These are phyloP conservation scores for Oncopeltus fasciatus DNA, from an alignment of 1,140 invertebrate species.

Conservation along the genomic window DNA sequence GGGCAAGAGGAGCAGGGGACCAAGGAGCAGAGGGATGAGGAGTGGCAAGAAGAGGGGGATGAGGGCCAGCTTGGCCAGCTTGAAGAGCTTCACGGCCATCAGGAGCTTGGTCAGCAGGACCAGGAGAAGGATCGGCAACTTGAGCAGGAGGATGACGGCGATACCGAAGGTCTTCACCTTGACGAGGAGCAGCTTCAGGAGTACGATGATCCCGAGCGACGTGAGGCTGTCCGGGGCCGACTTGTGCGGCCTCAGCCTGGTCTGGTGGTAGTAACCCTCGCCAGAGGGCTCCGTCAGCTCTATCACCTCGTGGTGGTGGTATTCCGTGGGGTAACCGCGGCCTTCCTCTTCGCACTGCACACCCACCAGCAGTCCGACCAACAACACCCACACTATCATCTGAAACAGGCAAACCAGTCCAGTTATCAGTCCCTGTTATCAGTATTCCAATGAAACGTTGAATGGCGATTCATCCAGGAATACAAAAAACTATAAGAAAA, in stretches of 20 bases:
- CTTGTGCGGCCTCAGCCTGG: background rate
- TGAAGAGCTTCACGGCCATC: slow-evolving; percentile 9
- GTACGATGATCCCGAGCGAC: slow-evolving; percentile 5
- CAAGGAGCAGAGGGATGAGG: slow-evolving; percentile 5
- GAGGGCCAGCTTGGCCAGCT: slow-evolving; percentile 8
- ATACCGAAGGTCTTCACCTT: slow-evolving; percentile 2
- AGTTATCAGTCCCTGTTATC: no score
- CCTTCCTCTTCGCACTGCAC: background rate
- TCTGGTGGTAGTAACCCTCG: background rate
- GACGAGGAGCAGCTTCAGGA: slow-evolving; percentile 5
- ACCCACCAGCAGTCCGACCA: background rate
- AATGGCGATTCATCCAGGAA: no score
- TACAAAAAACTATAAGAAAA: no score
- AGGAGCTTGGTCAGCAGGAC: slow-evolving; percentile 1
- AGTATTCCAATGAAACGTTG: no score
- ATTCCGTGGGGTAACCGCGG: background rate
- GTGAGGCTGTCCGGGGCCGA: slow-evolving; percentile 2
- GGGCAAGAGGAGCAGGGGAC: slow-evolving; percentile 10
- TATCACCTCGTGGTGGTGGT: background rate
- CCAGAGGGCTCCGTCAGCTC: background rate
- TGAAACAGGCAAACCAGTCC: no score
- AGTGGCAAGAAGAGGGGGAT: slow-evolving; percentile 5
- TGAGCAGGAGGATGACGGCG: slow-evolving; percentile 10
- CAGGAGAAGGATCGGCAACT: slow-evolving; percentile 13
- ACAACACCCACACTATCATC: background rate